These are phyloP conservation scores for Torymus texanus DNA, from an alignment of 2,888 invertebrate genomes.

Conservation along the genomic window DNA sequence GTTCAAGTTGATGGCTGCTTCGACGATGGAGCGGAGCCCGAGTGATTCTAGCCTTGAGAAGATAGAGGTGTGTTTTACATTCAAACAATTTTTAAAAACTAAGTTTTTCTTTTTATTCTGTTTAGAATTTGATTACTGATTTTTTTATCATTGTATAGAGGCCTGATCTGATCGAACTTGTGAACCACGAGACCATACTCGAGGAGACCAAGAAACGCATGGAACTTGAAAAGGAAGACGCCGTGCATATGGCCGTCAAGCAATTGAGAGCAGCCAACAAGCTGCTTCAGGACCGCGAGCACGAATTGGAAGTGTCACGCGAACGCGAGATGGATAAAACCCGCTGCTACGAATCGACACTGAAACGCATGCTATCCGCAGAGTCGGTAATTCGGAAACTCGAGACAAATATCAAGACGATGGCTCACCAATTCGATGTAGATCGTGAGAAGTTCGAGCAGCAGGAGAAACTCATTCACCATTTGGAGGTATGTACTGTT, in stretches of 20 bases:
- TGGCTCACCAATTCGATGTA: not conserved
- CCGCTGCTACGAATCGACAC: slow-evolving; percentile 81
- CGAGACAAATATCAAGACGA: slow-evolving; percentile 58
- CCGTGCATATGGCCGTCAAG: slow-evolving; percentile 77
- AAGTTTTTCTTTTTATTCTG: slow-evolving; percentile 39
- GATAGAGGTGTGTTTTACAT: slow-evolving; percentile 76
- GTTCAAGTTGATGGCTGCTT: slow-evolving; percentile 81
- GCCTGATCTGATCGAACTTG: slow-evolving; percentile 80
- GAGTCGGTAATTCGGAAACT: slow-evolving; percentile 76
- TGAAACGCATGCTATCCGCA: slow-evolving; percentile 80
- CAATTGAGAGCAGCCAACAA: slow-evolving; percentile 75
- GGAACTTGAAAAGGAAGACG: slow-evolving; percentile 79
- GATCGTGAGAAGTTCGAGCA: slow-evolving; percentile 62
- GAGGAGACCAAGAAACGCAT: slow-evolving; percentile 83
- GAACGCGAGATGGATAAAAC: slow-evolving; percentile 81
- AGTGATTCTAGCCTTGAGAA: slow-evolving; percentile 87
- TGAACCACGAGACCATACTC: slow-evolving; percentile 81
- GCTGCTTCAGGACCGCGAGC: slow-evolving; percentile 76
- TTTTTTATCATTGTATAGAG: slow-evolving; percentile 69
- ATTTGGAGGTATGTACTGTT: slow-evolving; percentile 50
- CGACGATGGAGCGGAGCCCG: slow-evolving; percentile 85
- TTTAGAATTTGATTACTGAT: slow-evolving; percentile 12
- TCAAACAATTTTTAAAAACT: too few relatives aligned
- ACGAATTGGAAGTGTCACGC: slow-evolving; percentile 60
- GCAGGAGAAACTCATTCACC: slow-evolving; percentile 60